Evolutionary conservation across 2,113 vertebrate species (phyloP).

Genomic region (Protomyctophum bolini): DNA sequence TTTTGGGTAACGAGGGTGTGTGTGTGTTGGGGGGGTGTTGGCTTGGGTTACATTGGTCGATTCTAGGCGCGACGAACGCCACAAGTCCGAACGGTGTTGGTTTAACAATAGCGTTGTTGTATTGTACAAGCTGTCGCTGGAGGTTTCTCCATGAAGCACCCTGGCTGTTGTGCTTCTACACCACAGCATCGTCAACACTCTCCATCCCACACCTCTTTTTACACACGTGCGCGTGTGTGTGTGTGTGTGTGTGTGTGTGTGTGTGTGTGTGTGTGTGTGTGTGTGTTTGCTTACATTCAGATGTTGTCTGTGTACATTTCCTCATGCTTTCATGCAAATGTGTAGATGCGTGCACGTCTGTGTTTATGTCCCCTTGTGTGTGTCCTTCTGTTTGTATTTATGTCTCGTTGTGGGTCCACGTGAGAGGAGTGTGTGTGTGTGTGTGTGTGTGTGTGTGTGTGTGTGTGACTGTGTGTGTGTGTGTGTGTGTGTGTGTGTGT

Average conservation of each 20-base stretch:
- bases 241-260: slow-evolving; percentile 4
- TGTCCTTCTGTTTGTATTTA: too few relatives aligned
- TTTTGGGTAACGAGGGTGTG: too few relatives aligned
- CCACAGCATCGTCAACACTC: slow-evolving; percentile 58
- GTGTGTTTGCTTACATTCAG: background rate
- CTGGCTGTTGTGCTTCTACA: background rate
- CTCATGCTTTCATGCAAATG: slow-evolving; percentile 33
- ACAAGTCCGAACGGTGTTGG: too few relatives aligned
- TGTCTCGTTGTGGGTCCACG: too few relatives aligned
- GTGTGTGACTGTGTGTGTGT: slow-evolving; percentile 1
- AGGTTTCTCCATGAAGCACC: too few relatives aligned
- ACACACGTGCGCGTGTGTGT: background rate
- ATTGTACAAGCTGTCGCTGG: too few relatives aligned
- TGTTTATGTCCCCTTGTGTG: too few relatives aligned
- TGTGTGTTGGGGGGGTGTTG: too few relatives aligned
- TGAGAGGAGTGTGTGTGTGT: background rate
- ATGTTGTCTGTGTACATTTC: background rate
- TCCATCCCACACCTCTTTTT: slow-evolving; percentile 49
- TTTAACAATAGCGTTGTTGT: too few relatives aligned
- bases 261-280: background rate
- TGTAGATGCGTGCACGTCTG: slow-evolving; percentile 2
- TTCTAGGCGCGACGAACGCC: too few relatives aligned
- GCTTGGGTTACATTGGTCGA: too few relatives aligned
- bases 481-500: slow-evolving; percentile 24
- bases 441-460: background rate